Evolutionary conservation across 2,888 invertebrate species (phyloP).

Genomic region (Lasioglossum malachurum): DNA sequence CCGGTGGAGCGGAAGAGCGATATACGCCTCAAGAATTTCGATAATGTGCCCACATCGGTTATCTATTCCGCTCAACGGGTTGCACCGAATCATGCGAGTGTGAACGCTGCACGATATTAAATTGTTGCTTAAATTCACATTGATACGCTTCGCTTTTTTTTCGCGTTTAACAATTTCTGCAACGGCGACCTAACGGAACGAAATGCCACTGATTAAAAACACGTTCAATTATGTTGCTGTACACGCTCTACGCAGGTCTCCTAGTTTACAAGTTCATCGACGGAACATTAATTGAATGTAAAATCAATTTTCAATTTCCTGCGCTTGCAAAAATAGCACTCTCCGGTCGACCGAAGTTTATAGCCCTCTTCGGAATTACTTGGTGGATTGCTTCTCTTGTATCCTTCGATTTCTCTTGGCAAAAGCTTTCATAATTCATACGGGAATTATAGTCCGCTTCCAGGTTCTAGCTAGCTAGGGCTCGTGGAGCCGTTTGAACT

Average conservation of each 20-base stretch:
- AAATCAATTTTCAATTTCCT: not conserved
- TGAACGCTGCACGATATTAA: slow-evolving; percentile 22
- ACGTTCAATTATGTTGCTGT: not conserved
- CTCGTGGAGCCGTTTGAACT: not conserved
- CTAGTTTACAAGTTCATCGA: not conserved
- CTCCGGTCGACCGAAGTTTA: not conserved
- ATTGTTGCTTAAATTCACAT: not conserved
- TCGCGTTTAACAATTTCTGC: not conserved
- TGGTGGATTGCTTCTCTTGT: slow-evolving; percentile 1
- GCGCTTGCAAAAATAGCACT: not conserved
- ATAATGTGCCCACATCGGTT: slow-evolving; percentile 41
- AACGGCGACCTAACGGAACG: not conserved
- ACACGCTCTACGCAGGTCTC: not conserved
- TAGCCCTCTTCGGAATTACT: not conserved
- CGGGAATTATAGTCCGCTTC: not conserved
- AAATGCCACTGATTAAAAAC: not conserved
- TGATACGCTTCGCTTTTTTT: not conserved
- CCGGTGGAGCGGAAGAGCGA: slow-evolving; percentile 22
- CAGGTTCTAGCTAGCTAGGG: not conserved
- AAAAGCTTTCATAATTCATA: slow-evolving; percentile 9
- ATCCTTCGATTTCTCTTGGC: slow-evolving; percentile 4
- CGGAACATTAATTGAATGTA: not conserved
- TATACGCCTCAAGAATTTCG: slow-evolving; percentile 35
- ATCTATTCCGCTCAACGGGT: slow-evolving; percentile 17
- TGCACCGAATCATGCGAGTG: slow-evolving; percentile 18